These are phyloP conservation scores for Takifugu ocellatus DNA, from an alignment of 2,797 vertebrate genomes.

Conservation along the genomic window DNA sequence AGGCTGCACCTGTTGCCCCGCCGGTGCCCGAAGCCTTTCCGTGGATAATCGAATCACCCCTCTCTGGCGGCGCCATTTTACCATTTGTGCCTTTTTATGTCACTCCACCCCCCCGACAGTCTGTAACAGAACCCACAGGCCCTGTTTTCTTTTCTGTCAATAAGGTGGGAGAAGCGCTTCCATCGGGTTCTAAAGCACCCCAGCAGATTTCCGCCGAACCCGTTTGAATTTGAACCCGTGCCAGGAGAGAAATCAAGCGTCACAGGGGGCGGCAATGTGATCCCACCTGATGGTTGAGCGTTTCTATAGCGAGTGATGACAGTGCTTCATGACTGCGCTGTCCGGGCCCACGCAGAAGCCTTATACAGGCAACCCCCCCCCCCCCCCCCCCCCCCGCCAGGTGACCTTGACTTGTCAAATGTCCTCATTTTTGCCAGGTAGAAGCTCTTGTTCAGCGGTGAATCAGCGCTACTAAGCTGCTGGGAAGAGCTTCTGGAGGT, in stretches of 20 bases:
- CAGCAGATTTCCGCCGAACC: constrained; percentile 45
- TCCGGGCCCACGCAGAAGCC: constrained; percentile 59
- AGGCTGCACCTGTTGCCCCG: constrained; percentile 76
- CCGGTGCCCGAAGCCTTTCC: constrained; percentile 64
- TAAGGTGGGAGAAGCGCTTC: constrained; percentile 39
- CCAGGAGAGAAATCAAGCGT: constrained; percentile 71
- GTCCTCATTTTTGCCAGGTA: constrained; percentile 68
- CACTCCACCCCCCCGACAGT: constrained; percentile 51
- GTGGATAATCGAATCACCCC: constrained; percentile 73
- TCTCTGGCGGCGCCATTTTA: constrained; percentile 38
- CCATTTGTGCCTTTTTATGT: constrained; percentile 55
- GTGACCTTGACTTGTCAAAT: constrained; percentile 73
- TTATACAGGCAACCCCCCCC: constrained; percentile 58
- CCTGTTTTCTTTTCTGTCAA: constrained; percentile 37
- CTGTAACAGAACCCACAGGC: constrained; percentile 59
- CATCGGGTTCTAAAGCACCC: constrained; percentile 38
- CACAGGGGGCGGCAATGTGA: constrained; percentile 62
- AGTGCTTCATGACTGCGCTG: constrained; percentile 76
- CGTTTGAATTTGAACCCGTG: constrained; percentile 72
- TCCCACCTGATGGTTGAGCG: constrained; percentile 75
- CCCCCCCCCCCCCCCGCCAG: neutral
- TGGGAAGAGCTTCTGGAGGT: constrained; percentile 54
- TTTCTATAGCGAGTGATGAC: constrained; percentile 79
- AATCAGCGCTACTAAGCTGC: constrained; percentile 52
- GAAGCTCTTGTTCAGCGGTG: constrained; percentile 53